Base-by-base conservation (phyloP, 2,888 invertebrate genomes). In the Philereme vetulata region DNA sequence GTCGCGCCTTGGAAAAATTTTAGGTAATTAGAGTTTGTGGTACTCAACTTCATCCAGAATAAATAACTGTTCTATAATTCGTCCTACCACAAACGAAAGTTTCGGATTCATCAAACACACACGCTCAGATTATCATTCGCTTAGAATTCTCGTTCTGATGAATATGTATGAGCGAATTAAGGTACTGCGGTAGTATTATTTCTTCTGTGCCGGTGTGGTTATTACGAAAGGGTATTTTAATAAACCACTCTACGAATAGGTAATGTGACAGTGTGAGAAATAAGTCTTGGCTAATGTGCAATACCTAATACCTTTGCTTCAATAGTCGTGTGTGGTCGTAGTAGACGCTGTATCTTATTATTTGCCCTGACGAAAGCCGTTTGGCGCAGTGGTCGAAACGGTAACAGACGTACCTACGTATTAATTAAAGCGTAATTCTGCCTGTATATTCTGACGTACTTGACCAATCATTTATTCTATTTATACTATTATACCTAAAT, bases 131-230 rank as follows among this genome's bases (percentile, higher is more conserved):
- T 64, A 56, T 66, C 70, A 71, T 73, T 65, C 61, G 63, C 70
- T 70, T 70, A 71, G 55, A 70, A 67, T 72, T 63, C 64, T 61
- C 70, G 54, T 66, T 66, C 62, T 57, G 48, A 68, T 77, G 75
- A 77, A 77, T 75, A 74, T 77, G 67, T 68, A 77, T 76, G 66
- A 74, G 66, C 51, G 56, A 54, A 66, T 65, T 55, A 50, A 61
- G 60, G 59, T 45, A 52, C 55, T 46, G 49, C 42, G 45, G 56
- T 51, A 44, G 43, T 52, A 33, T 38, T 52, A 38, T 53, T 45
- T 44, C 21, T 53, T 9, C 51, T 43, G 11, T 51, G 60, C 51
- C 60, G 35, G 56, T 46, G 55, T 46, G 55, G 61, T 65, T 69
- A 66, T 69, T 68, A 62, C 68, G 65, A 69, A 67, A 67, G 61